phyloP scores from a whole-genome alignment of 2,888 invertebrate species.

The Torymus auratus region DNA sequence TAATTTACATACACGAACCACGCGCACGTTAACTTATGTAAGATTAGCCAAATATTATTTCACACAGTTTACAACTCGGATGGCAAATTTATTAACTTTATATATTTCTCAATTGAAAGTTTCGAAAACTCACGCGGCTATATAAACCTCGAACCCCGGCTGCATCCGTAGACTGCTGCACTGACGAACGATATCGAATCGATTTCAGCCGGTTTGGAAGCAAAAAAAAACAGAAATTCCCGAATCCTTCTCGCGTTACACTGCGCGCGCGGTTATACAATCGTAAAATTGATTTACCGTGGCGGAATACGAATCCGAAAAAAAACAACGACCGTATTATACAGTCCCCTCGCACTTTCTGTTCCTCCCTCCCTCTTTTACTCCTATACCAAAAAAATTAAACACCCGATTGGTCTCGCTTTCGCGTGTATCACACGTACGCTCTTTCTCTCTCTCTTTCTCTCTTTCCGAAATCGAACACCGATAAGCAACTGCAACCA shows the following conservation, averaged over 20 bases:
- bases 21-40: no score
- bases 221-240: conserved; percentile 13
- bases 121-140: no score
- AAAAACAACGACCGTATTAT: neutral
- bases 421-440: conserved; percentile 43
- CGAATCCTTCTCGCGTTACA: conserved; percentile 1
- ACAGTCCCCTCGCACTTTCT: conserved; percentile 35
- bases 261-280: conserved; percentile 23
- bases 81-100: no score
- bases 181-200: no score
- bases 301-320: conserved; percentile 18
- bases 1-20: no score
- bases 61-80: no score
- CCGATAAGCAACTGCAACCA: no score
- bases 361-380: conserved; percentile 17
- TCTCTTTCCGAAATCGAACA: neutral
- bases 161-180: no score
- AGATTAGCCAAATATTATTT: no score
- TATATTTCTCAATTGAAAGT: no score
- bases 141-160: no score
- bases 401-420: conserved; percentile 27
- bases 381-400: neutral
- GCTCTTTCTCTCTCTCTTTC: conserved; percentile 17
- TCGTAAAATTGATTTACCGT: conserved; percentile 49
- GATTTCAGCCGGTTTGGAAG: neutral